Evolutionary conservation across 2,797 vertebrate genomes (phyloP), one percentile per base, ranked within the genome.

Genomic region (Melanotaenia nigrans): DNA sequence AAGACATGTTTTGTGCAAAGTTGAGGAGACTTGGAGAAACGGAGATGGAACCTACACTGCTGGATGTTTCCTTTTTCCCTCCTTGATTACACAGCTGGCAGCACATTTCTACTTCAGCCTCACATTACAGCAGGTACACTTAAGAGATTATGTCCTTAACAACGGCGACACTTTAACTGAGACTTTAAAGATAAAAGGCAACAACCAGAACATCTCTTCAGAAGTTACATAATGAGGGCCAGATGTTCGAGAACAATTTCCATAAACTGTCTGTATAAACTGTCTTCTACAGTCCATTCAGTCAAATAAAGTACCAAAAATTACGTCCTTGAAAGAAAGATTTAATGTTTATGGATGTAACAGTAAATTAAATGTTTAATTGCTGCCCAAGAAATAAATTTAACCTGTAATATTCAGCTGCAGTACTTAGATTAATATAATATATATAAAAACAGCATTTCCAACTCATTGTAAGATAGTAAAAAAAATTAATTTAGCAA

Each of bases 1-100:
- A 87, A 84, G 65, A 69, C 32, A 20, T 68, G 71, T 78, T 84
- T 75, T 91, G 75, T 84, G 25, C 56, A 59, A 47, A 25, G 61
- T 1, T 16, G 55, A 71, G 25, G 69, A 60, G 56, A 70, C 56
- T 36, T 53, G 4, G 51, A 53, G 65, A 70, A 30, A 67, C 61
- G 3, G 25, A 59, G 32, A 40, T 14, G 67, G 65, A 49, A 25
- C 45, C 4, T 36, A 36, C 11, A 56, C 55, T 59, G 51, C 74
- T 4, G 33, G 35, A 56, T 60, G 30, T 9, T 68, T 42, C 14
- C n/a, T 33, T 68, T 61, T 51, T 67, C 45, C 11, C 33, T 68
- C 35, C 28, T 57, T 49, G 51, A 81, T 72, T n/a, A 35, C 73
- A 68, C 4, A 13, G 64, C 32, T 73, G 63, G 65, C 59, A 79